A percentile compares a stretch with the other conserved stretches of the same genome.
Evolutionary conservation across 2,113 vertebrate genomes (phyloP).

Genomic region (Dunckerocampus dactyliophorus): DNA sequence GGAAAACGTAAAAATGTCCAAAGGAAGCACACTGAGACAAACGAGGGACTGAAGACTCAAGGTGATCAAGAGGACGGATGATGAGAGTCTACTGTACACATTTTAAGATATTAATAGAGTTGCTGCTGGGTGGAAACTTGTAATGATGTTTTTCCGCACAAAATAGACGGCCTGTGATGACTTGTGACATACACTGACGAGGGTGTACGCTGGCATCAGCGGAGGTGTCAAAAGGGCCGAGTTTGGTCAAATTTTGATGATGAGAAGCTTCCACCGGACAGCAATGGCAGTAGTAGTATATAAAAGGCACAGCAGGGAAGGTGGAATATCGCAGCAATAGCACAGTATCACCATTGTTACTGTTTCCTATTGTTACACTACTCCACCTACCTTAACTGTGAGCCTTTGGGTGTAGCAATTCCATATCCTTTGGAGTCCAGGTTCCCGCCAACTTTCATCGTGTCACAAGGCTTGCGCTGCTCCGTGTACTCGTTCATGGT

Average conservation of each 20-base stretch:
- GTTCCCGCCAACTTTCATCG: conserved; percentile 99
- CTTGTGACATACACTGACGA: not conserved
- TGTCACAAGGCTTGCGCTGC: conserved; percentile 98
- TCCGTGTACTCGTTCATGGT: conserved; percentile 99
- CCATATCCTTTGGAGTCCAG: conserved; percentile 99
- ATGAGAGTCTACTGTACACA: conserved; percentile 35
- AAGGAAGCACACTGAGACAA: not conserved
- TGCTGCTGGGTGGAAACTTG: conserved; percentile 51
- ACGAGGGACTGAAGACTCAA: conserved; percentile 10
- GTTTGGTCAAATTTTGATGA: not conserved
- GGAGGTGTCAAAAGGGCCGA: not conserved
- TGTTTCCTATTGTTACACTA: conserved; percentile 94
- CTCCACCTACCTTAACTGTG: conserved; percentile 99
- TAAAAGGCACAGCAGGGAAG: conserved; percentile 96
- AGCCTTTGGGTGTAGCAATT: conserved; percentile 98
- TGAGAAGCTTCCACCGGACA: conserved; percentile 42
- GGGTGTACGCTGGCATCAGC: not conserved
- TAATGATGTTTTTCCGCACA: conserved; percentile 6
- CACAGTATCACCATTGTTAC: conserved; percentile 64
- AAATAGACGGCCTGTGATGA: not conserved
- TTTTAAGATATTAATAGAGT: conserved; percentile 19
- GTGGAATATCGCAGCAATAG: conserved; percentile 99
- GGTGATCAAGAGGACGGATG: conserved; percentile 1
- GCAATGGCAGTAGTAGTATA: conserved; percentile 40
- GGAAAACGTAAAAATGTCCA: not conserved